phyloP scores from a whole-genome alignment of 2,113 vertebrate species.

The Corydoras sp. region DNA sequence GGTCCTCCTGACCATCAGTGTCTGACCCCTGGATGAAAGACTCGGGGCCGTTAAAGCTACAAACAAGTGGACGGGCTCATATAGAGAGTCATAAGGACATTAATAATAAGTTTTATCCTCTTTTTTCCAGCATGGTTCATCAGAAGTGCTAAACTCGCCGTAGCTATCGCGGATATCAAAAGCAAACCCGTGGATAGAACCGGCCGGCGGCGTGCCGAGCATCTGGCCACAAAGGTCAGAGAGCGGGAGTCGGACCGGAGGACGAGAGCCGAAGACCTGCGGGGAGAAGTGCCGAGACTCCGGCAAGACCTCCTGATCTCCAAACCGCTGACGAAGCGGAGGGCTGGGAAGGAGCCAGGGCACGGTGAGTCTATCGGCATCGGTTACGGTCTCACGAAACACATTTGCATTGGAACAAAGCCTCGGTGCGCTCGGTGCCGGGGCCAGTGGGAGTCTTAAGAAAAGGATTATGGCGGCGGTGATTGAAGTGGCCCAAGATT shows the following conservation, averaged over 20 bases:
- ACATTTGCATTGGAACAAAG: no score
- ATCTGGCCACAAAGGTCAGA: constrained; percentile 58
- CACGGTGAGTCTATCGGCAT: constrained; percentile 4
- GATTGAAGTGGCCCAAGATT: no score
- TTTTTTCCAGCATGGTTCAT: constrained; percentile 54
- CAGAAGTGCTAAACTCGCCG: constrained; percentile 66
- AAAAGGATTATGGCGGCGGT: no score
- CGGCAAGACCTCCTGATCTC: constrained; percentile 71
- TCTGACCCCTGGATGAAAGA: no score
- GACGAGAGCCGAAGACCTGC: constrained; percentile 59
- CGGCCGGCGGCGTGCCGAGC: constrained; percentile 63
- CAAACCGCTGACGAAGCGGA: constrained; percentile 46
- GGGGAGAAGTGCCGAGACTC: constrained; percentile 76
- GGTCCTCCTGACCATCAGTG: no score
- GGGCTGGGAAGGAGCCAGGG: constrained; percentile 4
- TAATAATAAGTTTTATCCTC: no score
- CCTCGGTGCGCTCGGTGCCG: no score
- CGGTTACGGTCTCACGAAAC: no score
- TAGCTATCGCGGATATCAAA: constrained; percentile 78
- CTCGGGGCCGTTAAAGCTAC: no score
- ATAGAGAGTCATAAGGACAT: no score
- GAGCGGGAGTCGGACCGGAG: constrained; percentile 59
- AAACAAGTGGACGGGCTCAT: no score
- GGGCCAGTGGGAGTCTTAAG: no score
- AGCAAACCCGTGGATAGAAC: constrained; percentile 68